Conservation (phyloP, 2,888 invertebrate genomes). For the Mechanitis mazaeus region DNA sequence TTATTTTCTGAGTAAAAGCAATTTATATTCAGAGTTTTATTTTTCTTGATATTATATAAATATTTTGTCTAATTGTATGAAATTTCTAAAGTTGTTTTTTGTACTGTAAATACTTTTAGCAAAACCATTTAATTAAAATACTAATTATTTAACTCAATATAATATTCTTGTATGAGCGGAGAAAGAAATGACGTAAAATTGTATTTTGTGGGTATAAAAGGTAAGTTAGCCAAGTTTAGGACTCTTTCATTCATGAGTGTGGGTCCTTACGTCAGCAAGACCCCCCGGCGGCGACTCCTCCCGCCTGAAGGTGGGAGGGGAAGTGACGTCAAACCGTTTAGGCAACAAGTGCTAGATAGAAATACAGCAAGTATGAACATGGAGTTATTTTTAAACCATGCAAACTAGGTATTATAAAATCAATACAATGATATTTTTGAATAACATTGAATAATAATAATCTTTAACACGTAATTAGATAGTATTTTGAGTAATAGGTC, state of each 20-base stretch:
- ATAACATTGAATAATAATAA: too few species aligned
- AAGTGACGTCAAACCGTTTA: slow-evolving; percentile 65
- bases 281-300: slow-evolving; percentile 55
- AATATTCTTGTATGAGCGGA: not conserved
- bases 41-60: too few species aligned
- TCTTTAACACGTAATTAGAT: too few species aligned
- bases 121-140: not conserved
- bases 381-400: slow-evolving; percentile 62
- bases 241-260: slow-evolving; percentile 68
- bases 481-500: too few species aligned
- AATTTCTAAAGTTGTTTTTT: too few species aligned
- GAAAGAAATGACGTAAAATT: slow-evolving; percentile 27
- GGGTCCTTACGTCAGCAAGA: slow-evolving; percentile 62
- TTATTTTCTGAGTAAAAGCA: too few species aligned
- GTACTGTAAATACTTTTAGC: too few species aligned
- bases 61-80: too few species aligned
- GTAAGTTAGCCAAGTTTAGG: slow-evolving; percentile 38
- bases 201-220: slow-evolving; percentile 25
- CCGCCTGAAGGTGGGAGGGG: slow-evolving; percentile 46
- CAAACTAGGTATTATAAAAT: slow-evolving; percentile 36
- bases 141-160: not conserved
- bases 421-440: not conserved
- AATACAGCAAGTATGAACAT: slow-evolving; percentile 47
- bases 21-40: too few species aligned
- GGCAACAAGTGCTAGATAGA: slow-evolving; percentile 69